Base-by-base conservation (phyloP, 1,140 invertebrate genomes). In the Tetranychus cinnabarinus region DNA sequence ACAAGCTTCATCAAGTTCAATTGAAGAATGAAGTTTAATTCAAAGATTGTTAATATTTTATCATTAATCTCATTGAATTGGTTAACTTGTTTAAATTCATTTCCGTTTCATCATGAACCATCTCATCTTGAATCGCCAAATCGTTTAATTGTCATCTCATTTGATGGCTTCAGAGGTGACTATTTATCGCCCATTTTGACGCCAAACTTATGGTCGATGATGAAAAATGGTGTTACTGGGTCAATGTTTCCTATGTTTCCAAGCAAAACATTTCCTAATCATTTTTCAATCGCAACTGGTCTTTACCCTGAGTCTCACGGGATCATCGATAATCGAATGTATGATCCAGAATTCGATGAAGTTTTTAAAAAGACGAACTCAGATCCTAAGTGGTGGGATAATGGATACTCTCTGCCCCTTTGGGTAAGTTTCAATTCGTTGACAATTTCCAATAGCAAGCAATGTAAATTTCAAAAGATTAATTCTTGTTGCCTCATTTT, bases 261-360 rank as follows among this genome's bases (percentile, higher is more conserved):
- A 31, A 70, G 70, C 0, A 71, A 71, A 64, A 71, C 70, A 10
- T 67, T 68, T 39, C 71, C 70, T 6, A 72, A 72, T 62, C 70
- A 71, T 63, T 67, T 63, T 45, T 63, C 65, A 33, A 68, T 71
- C 34, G 71, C 67, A 1, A 71, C 70, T n/a, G 70, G 77, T 8
- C 60, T 78, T 6, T 77, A 74, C 64, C 69, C 72, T 64, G 77
- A 78, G 67, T 72, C 66, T 55, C 77, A 78, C 66, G 77, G 77
- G 5, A 71, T 78, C 37, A 66, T 71, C 35, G 64, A 64, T 8
- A 70, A 71, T 52, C 50, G 45, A 36, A 61, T 70, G 50, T 70
- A 52, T 60, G 69, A 70, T 59, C 67, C 68, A 5, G 34, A 12
- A 34, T 58, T 64, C 10, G 35, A 64, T 65, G 48, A 61, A 63